Base-by-base conservation (phyloP, 2,113 vertebrate genomes). In the Alethe diademata region DNA sequence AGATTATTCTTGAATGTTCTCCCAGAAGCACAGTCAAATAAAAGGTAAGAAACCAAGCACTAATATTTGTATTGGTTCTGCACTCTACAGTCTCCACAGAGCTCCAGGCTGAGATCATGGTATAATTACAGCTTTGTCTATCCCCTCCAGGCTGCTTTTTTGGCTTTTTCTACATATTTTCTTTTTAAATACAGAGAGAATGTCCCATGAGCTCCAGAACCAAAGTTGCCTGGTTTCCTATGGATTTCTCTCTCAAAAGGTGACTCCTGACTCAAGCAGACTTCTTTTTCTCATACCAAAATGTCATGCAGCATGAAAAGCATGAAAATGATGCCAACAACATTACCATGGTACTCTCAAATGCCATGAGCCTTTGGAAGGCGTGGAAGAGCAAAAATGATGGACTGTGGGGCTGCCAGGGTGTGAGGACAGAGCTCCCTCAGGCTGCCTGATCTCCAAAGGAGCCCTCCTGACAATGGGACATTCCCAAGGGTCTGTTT, bases 251-350 rank as follows among this genome's bases (percentile, higher is more conserved):
- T 57, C 56, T 66, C 64, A 31, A 24, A 19, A 35, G 12, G 45
- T 35, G 18, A 72, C n/a, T 33, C 33, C 1, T 53, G 38, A 80
- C 62, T 57, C 62, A 48, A 19, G 38, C 0, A 80, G 29, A 36
- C 4, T 28, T 75, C 25, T 36, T 36, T 40, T 78, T 48, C 50
- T 64, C 61, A 36, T 7, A 43, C 4, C 25, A 78, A 38, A 76
- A 50, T 5, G 6, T 17, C 50, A 56, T 0, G 0, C 19, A 31
- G 33, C 25, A 75, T 3, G 18, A 48, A 42, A 42, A 82, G 31
- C 20, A 40, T 8, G 20, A 29, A 74, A 67, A 33, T 0, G 0
- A 69, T 25, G 22, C 26, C 72, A 53, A 29, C 16, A 84, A 13
- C 38, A 56, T 26, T 6, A 54, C 19, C 53, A 65, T 7, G 14